Evolutionary conservation across 2,113 vertebrate species (phyloP).

Genomic region (Pycnonotus jocosus): DNA sequence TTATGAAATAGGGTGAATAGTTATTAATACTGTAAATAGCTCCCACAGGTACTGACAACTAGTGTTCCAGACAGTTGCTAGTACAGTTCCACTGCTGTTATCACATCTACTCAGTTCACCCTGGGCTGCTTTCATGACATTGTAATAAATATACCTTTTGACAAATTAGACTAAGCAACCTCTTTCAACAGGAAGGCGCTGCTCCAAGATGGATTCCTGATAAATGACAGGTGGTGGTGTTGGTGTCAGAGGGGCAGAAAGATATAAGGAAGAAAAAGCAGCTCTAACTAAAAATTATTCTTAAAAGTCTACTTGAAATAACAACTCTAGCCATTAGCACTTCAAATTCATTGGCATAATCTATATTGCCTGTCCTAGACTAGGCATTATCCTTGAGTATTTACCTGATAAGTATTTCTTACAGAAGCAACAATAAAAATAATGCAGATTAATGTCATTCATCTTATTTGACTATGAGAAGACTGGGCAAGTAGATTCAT

Average conservation of each 20-base stretch:
- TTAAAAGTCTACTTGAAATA: background rate
- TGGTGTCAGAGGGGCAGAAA: background rate
- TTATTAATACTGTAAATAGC: background rate
- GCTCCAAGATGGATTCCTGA: background rate
- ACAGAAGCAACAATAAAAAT: background rate
- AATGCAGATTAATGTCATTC: background rate
- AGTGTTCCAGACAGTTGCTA: background rate
- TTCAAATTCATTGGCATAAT: background rate
- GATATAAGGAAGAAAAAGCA: background rate
- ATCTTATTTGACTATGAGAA: background rate
- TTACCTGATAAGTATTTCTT: background rate
- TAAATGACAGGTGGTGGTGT: fast-evolving
- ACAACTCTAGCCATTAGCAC: background rate
- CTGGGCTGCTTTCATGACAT: background rate
- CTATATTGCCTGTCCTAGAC: background rate
- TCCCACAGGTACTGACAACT: background rate
- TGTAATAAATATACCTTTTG: background rate
- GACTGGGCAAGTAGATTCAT: background rate
- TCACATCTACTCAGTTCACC: background rate
- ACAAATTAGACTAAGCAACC: background rate
- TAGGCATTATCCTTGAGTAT: background rate
- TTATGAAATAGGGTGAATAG: background rate
- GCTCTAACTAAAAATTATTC: background rate
- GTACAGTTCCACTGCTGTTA: background rate
- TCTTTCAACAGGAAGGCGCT: background rate